Base-by-base conservation (phyloP, 2,888 invertebrate species). In the Cheilosia pagana region DNA sequence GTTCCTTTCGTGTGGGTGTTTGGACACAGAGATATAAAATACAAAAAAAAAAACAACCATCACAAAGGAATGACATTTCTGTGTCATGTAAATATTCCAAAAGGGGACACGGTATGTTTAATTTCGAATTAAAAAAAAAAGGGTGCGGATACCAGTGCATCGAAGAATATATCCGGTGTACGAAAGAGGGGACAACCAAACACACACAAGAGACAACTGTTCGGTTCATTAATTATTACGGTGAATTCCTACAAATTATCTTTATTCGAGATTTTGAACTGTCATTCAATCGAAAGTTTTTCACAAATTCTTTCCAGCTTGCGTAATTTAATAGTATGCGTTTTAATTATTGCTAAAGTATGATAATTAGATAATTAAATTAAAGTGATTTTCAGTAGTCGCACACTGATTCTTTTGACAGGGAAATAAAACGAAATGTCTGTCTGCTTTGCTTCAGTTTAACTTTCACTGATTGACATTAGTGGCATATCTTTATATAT, bases 41-140 rank as follows among this genome's bases (percentile, higher is more conserved):
- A 55, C 39, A 63, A 45, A 16, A 48, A 48, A 48, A 65, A 45
- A 19, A 50, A 12, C 50, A 39, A 28, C 35, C 43, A 60, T 62
- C 62, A 77, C 57, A 60, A 60, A 45, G 63, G 65, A 77, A 77
- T 82, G 77, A 71, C 77, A 65, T 71, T 82, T 82, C n/a, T 82
- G 71, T 82, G 77, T 77, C 81, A 82, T 57, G 63, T 77, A 43
- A 65, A 52, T 31, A 31, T 50, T 50, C 28, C 55, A 31, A 72
- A 35, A 43, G 19, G 77, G 39, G 50, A 48, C 39, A 48, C 10
- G 21, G 12, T 21, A 39, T 52, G 43, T 57, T 59, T 59, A 57
- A 28, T 59, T 65, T 65, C 16, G 14, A 45, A 70, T 31, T 45
- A 16, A 25, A 25, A 45, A 55, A 43, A 48, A 57, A 65, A 65